Percentiles rank a stretch among this genome's conserved stretches.
phyloP scores from a whole-genome alignment of 2,113 vertebrate genomes.

The Balaenoptera acutorostrata region DNA sequence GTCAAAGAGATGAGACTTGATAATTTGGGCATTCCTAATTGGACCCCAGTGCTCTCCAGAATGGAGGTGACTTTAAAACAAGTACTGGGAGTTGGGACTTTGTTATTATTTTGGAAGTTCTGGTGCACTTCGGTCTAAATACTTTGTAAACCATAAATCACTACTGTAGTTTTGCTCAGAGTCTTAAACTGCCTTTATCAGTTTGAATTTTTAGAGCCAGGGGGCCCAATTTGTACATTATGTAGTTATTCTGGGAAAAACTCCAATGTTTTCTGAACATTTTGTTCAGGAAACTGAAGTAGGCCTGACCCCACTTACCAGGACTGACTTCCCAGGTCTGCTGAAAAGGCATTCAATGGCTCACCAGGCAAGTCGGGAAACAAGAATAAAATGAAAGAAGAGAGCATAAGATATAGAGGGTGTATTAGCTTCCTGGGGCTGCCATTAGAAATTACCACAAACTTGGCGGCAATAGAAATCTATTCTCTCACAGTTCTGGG shows the following conservation, averaged over 20 bases:
- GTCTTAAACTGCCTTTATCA: background rate
- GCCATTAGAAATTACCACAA: rapidly evolving
- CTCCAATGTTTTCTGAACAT: background rate
- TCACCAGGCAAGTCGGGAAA: background rate
- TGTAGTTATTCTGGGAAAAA: background rate
- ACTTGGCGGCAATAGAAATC: background rate
- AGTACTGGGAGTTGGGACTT: background rate
- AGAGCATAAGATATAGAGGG: rapidly evolving
- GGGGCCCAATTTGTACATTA: background rate
- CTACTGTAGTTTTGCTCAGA: background rate
- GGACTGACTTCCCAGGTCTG: background rate
- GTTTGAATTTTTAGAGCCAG: background rate
- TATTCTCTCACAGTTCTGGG: background rate
- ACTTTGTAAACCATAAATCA: background rate
- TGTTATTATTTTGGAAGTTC: background rate
- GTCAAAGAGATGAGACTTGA: background rate
- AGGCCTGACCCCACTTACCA: background rate
- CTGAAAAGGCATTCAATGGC: background rate
- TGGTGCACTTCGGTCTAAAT: background rate
- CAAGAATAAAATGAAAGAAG: background rate
- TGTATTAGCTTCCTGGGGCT: background rate
- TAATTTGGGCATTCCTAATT: background rate
- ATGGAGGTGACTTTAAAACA: background rate
- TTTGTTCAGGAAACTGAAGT: background rate
- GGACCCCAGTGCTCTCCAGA: background rate